Percentiles rank a stretch among this genome's conserved stretches.
Conservation (phyloP, 2,113 vertebrate genomes). For the Calidris pygmaea region DNA sequence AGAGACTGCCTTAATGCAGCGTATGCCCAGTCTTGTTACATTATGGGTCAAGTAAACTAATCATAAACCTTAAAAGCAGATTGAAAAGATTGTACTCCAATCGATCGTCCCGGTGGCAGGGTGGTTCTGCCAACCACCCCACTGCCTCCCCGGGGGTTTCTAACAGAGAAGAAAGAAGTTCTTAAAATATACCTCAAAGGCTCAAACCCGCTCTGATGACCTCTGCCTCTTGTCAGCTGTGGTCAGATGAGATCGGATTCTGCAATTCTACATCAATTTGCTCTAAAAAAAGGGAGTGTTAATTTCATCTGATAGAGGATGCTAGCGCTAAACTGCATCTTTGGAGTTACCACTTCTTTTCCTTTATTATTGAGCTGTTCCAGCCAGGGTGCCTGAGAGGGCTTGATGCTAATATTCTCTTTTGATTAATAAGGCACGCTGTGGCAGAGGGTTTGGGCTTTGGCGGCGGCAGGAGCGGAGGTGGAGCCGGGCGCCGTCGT, state of each 20-base stretch:
- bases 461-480: background rate
- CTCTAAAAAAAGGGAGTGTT: background rate
- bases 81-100: background rate
- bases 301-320: background rate
- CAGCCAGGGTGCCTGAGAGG: background rate
- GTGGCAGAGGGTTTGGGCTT: background rate
- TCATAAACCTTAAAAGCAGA: background rate
- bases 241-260: background rate
- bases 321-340: background rate
- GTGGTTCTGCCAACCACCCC: background rate
- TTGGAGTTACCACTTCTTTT: background rate
- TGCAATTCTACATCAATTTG: background rate
- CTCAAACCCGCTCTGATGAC: background rate
- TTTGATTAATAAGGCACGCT: background rate
- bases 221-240: background rate
- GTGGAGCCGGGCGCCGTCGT: accelerated
- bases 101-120: accelerated
- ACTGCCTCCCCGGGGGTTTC: background rate
- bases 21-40: background rate
- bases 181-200: background rate
- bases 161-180: background rate
- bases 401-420: background rate
- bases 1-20: background rate
- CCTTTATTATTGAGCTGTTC: background rate
- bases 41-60: background rate